Base-by-base conservation (phyloP, 2,113 vertebrate genomes). In the Illadopsis cleaveri region DNA sequence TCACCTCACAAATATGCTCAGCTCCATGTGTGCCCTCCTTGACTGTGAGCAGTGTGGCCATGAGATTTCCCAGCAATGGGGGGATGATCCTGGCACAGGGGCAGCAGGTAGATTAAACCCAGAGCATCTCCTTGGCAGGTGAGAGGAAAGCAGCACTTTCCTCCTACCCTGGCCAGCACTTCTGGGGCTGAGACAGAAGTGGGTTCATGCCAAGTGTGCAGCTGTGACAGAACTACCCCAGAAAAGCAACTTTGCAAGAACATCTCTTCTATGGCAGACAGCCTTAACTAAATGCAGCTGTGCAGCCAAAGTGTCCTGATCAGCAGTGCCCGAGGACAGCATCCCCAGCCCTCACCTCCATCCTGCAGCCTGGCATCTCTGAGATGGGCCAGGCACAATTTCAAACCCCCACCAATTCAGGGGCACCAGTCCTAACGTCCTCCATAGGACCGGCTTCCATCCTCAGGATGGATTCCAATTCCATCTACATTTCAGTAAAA, bases 1-100 rank as follows among this genome's bases (percentile, higher is more conserved):
- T 51, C 35, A 82, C 53, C 44, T 85, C 82, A 79, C 51, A 71
- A 25, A 58, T 1, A 5, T 3, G 1, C 27, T 58, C 30, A 58
- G 16, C 33, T 66, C 47, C 11, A 0, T 6, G 4, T 5, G 5
- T 10, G 40, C 35, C 18, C 25, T 73, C 15, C 61, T 51, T 0
- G 2, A 24, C 44, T 73, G 8, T 19, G 14, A 57, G 56, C 60
- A 73, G 25, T 25, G 30, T 3, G 7, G 48, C 53, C 48, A 7
- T 48, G 11, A 3, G 12, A 10, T 44, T 93, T 56, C 30, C 48
- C 68, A 45, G 30, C 14, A 7, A 37, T 12, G 12, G 4, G 3
- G 11, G 3, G 31, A 20, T 19, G n/a, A 48, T 9, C 7, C 33
- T 45, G 21, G 45, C 3, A 0, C 11, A 4, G 40, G 31, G 44